A percentile compares a stretch with the other conserved stretches of the same genome.
Evolutionary conservation across 1,140 invertebrate species (phyloP).

Genomic region (Brachionus calyciflorus): DNA sequence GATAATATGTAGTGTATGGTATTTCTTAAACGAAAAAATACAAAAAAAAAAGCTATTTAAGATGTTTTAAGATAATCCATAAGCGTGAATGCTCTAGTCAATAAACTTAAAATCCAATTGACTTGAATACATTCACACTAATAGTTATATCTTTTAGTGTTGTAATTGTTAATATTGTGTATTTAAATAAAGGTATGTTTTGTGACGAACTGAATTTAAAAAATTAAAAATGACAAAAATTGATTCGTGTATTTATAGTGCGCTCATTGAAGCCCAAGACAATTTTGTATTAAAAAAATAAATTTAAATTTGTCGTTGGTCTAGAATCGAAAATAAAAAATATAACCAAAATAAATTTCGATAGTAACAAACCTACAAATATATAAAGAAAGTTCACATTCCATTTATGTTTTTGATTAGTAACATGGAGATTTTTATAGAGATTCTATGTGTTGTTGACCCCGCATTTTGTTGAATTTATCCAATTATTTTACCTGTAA

Average conservation of each 20-base stretch:
- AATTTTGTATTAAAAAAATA: not conserved
- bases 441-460: not conserved
- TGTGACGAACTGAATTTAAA: slow-evolving; percentile 18
- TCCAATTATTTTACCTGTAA: not conserved
- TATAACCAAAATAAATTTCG: not conserved
- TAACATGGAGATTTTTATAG: slow-evolving; percentile 5
- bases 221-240: slow-evolving; percentile 17
- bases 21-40: no score
- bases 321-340: not conserved
- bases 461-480: not conserved
- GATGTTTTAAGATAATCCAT: slow-evolving; percentile 24
- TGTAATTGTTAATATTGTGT: not conserved
- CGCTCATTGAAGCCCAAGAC: not conserved
- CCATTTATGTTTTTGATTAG: slow-evolving; percentile 3
- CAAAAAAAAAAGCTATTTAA: no score
- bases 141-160: not conserved
- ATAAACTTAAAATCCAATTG: slow-evolving; percentile 40
- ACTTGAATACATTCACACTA: slow-evolving; percentile 46
- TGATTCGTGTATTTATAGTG: slow-evolving; percentile 13
- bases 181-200: not conserved
- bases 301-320: not conserved
- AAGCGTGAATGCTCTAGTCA: slow-evolving; percentile 47
- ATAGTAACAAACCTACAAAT: slow-evolving; percentile 5
- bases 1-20: not conserved
- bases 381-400: slow-evolving; percentile 22